These are phyloP conservation scores for Rhabditoides inermis DNA, from an alignment of 2,888 invertebrate species.

Conservation along the genomic window DNA sequence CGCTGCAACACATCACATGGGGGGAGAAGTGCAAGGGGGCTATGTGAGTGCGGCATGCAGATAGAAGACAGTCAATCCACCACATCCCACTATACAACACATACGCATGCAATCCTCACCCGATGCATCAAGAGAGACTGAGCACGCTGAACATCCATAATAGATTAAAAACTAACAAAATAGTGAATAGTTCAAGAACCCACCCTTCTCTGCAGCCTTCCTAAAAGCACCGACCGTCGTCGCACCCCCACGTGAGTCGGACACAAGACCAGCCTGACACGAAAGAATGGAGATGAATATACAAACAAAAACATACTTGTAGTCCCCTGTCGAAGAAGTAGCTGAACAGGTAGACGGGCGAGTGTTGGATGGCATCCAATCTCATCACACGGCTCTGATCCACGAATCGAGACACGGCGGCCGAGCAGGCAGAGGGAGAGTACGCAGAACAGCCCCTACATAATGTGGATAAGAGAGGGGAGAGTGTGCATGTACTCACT, in stretches of 20 bases:
- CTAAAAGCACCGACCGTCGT: slow-evolving; percentile 66
- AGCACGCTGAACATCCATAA: too few relatives aligned
- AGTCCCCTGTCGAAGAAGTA: slow-evolving; percentile 88
- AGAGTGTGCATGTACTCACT: slow-evolving; percentile 47
- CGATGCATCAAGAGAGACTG: too few relatives aligned
- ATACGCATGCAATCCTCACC: too few relatives aligned
- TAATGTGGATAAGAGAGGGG: not conserved
- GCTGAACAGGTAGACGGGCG: slow-evolving; percentile 71
- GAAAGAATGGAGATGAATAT: too few relatives aligned
- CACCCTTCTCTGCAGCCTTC: slow-evolving; percentile 60
- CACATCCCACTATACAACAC: too few relatives aligned
- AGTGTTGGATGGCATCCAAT: slow-evolving; percentile 7
- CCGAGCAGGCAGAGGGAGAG: slow-evolving; percentile 43
- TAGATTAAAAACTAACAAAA: too few relatives aligned
- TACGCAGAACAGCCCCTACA: slow-evolving; percentile 17
- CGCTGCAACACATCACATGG: too few relatives aligned
- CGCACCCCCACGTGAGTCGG: slow-evolving; percentile 52
- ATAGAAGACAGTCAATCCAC: too few relatives aligned
- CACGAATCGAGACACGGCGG: slow-evolving; percentile 38
- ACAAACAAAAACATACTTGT: too few relatives aligned
- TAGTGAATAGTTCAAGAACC: not conserved
- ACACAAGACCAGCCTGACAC: slow-evolving; percentile 74
- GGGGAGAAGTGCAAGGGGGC: too few relatives aligned
- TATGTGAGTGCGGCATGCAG: too few relatives aligned
- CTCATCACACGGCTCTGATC: slow-evolving; percentile 27